phyloP scores from a whole-genome alignment of 2,888 invertebrate species.

The Didymodactylos carnosus region DNA sequence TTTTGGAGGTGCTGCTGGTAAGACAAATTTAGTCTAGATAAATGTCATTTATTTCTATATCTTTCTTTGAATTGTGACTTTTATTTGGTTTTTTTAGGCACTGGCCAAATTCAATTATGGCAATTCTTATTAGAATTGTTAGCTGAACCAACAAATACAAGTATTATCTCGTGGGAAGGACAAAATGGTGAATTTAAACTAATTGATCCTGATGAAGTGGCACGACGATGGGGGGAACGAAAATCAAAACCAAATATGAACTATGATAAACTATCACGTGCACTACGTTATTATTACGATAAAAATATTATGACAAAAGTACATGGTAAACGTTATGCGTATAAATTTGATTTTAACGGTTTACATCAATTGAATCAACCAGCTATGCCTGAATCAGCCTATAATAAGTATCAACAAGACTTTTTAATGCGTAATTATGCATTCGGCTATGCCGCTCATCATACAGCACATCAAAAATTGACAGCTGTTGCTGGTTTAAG shows the following conservation, averaged over 20 bases:
- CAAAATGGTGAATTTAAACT: constrained; percentile 85
- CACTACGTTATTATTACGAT: constrained; percentile 85
- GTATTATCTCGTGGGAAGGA: constrained; percentile 88
- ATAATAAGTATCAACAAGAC: neutral
- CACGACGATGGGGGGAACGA: constrained; percentile 77
- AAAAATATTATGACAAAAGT: constrained; percentile 97
- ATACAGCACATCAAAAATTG: constrained; percentile 7
- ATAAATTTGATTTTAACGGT: constrained; percentile 86
- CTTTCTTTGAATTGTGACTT: neutral
- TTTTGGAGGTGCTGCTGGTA: neutral
- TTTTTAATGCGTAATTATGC: neutral
- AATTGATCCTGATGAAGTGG: constrained; percentile 81
- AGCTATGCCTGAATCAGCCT: neutral
- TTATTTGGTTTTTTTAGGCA: constrained; percentile 19
- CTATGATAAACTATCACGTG: constrained; percentile 82
- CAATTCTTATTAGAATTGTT: constrained; percentile 89
- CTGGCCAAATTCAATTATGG: constrained; percentile 93
- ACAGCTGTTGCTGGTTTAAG: neutral
- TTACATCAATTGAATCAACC: constrained; percentile 30
- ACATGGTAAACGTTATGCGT: constrained; percentile 82
- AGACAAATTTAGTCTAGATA: too few relatives aligned
- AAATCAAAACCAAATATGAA: constrained; percentile 95
- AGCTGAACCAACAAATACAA: constrained; percentile 69
- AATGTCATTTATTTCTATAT: neutral
- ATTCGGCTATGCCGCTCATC: neutral